These are phyloP conservation scores for Melanotaenia pygmaea DNA, from an alignment of 2,797 vertebrate species.

Conservation along the genomic window DNA sequence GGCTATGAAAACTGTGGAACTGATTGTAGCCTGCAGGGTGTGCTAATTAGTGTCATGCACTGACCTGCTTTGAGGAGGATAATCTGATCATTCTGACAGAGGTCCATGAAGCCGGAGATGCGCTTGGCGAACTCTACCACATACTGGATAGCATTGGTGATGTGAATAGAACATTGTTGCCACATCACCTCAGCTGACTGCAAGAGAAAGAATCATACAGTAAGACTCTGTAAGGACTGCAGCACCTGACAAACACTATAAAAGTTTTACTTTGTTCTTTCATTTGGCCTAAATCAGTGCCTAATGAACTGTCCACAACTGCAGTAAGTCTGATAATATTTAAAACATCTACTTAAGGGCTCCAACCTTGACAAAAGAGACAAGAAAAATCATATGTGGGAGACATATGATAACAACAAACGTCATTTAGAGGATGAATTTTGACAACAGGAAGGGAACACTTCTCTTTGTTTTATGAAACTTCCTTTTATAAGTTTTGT, in stretches of 20 bases:
- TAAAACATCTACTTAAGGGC: background rate
- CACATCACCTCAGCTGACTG: constrained; percentile 92
- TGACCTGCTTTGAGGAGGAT: constrained; percentile 95
- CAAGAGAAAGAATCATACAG: constrained; percentile 30
- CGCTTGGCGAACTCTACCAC: constrained; percentile 95
- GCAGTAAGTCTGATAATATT: background rate
- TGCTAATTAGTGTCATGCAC: constrained; percentile 37
- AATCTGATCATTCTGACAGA: constrained; percentile 95
- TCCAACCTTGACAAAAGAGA: constrained; percentile 8
- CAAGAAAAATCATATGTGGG: background rate
- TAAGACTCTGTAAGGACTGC: background rate
- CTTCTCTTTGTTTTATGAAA: background rate
- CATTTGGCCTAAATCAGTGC: background rate
- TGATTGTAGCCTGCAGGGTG: constrained; percentile 5
- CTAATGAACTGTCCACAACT: background rate
- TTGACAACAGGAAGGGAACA: background rate
- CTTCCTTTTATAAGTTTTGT: background rate
- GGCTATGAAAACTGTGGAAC: background rate
- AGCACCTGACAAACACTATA: background rate
- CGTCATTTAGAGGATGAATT: background rate
- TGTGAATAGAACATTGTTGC: constrained; percentile 90
- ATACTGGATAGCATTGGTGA: constrained; percentile 94
- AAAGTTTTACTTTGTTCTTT: background rate
- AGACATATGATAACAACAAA: constrained; percentile 13
- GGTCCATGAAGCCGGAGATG: constrained; percentile 93